phyloP scores from a whole-genome alignment of 2,888 invertebrate genomes.

The Harmothoe impar region DNA sequence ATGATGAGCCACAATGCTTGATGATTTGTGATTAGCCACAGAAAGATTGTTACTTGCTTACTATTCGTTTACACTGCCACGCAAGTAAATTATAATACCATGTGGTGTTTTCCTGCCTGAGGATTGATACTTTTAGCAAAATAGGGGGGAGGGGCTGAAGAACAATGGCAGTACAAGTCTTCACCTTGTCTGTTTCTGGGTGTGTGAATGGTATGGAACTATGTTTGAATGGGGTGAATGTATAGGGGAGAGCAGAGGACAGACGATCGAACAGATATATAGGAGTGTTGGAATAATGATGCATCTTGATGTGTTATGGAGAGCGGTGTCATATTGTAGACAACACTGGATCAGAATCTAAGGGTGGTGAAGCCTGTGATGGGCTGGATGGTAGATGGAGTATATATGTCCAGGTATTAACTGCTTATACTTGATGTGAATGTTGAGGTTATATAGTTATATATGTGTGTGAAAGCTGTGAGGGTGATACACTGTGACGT shows the following conservation, averaged over 20 bases:
- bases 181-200: background rate
- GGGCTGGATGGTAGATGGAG: too few relatives aligned
- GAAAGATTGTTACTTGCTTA: constrained; percentile 16
- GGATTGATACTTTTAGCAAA: background rate
- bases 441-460: too few relatives aligned
- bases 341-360: too few relatives aligned
- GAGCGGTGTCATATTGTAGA: background rate
- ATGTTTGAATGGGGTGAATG: background rate
- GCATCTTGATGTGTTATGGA: background rate
- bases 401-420: too few relatives aligned
- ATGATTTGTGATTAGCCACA: constrained; percentile 36
- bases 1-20: constrained; percentile 36
- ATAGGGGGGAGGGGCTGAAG: background rate
- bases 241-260: background rate
- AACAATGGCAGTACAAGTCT: background rate
- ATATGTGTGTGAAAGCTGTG: constrained; percentile 25
- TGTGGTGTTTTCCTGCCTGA: constrained; percentile 9
- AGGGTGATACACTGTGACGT: constrained; percentile 60
- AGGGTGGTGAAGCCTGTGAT: too few relatives aligned
- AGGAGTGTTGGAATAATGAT: background rate
- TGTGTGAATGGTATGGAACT: background rate
- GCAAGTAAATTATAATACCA: background rate
- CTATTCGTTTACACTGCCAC: background rate
- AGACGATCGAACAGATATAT: background rate
- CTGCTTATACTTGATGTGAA: too few relatives aligned